A percentile compares a stretch with the other conserved stretches of the same genome.
Evolutionary conservation across 2,113 vertebrate species (phyloP).

Genomic region (Tachuris rubrigastra): DNA sequence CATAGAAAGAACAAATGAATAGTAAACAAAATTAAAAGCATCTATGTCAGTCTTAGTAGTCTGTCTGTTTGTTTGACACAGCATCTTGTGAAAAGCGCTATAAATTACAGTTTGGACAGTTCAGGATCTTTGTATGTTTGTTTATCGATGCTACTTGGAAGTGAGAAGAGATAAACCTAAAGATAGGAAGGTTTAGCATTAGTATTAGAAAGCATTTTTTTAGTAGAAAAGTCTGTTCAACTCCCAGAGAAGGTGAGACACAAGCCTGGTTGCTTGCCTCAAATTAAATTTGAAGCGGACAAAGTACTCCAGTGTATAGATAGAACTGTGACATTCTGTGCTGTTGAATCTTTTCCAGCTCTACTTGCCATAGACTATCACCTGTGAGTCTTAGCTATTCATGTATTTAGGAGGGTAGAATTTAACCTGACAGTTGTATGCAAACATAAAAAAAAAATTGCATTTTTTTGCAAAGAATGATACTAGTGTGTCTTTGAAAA

Average conservation of each 20-base stretch:
- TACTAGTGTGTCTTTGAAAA: background rate
- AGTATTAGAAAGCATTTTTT: background rate
- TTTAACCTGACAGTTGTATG: background rate
- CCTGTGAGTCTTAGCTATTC: background rate
- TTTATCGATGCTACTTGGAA: background rate
- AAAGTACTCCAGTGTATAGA: background rate
- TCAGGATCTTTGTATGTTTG: background rate
- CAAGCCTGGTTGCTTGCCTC: background rate
- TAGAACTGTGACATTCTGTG: background rate
- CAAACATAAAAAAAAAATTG: background rate
- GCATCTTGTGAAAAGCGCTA: background rate
- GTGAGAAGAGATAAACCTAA: background rate
- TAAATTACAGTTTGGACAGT: background rate
- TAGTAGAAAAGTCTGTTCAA: background rate
- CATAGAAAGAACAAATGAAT: background rate
- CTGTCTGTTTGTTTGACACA: background rate
- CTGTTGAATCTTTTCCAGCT: background rate
- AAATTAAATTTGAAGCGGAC: background rate
- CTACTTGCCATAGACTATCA: background rate
- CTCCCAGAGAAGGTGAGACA: background rate
- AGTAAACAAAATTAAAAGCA: slow-evolving; percentile 38
- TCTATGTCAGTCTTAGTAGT: background rate
- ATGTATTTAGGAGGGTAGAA: background rate
- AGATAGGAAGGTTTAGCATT: background rate
- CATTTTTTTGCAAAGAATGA: background rate